These are phyloP conservation scores for Thecophora atra DNA, from an alignment of 2,888 invertebrate species.

Conservation along the genomic window DNA sequence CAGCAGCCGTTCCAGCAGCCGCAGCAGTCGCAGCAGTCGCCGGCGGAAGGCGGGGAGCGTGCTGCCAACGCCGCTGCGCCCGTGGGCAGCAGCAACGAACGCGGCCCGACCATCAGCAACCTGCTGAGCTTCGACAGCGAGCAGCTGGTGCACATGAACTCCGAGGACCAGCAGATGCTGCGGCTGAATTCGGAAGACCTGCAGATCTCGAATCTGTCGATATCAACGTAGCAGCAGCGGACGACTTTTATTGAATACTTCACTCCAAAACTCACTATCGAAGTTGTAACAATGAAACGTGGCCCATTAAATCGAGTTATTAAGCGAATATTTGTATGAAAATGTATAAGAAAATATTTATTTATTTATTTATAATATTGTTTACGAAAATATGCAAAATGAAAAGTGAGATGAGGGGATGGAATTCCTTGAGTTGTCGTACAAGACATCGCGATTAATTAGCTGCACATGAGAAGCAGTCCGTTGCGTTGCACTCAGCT, in stretches of 20 bases:
- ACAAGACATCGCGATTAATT: slow-evolving; percentile 36
- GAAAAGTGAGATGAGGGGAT: slow-evolving; percentile 14
- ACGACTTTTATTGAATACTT: neutral
- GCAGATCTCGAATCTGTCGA: slow-evolving; percentile 66
- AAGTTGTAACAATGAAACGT: no score
- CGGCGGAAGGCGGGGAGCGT: neutral
- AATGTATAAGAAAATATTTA: no score
- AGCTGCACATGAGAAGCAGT: slow-evolving; percentile 15
- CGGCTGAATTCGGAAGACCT: slow-evolving; percentile 68
- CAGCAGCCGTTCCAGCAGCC: slow-evolving; percentile 45
- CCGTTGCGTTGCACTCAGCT: neutral
- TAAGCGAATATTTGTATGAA: no score
- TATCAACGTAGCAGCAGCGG: slow-evolving; percentile 56
- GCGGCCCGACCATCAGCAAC: slow-evolving; percentile 62
- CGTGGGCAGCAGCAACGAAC: slow-evolving; percentile 44
- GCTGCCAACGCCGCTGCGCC: neutral
- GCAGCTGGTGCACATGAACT: slow-evolving; percentile 67
- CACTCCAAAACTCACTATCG: no score
- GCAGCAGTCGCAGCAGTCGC: slow-evolving; percentile 16
- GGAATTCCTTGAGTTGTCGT: slow-evolving; percentile 5
- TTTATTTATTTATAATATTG: slow-evolving; percentile 21
- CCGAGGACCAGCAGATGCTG: slow-evolving; percentile 68
- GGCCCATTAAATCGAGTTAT: no score
- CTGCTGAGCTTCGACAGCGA: slow-evolving; percentile 67
- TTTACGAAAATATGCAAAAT: slow-evolving; percentile 22